Base-by-base conservation (phyloP, 1,140 invertebrate species). In the Ceratoteleas bidentatus region DNA sequence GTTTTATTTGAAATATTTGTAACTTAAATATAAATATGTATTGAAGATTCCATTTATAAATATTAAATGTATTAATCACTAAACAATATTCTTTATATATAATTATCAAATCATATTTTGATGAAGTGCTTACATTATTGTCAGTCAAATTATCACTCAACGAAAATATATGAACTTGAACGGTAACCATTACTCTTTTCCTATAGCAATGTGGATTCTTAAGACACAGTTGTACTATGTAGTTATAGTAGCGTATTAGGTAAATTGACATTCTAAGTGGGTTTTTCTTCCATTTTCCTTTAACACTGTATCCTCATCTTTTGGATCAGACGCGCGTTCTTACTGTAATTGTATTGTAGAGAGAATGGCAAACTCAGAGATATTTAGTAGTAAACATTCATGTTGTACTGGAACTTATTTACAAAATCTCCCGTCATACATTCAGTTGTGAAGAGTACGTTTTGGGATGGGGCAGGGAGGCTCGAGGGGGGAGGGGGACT, bases 131-230 rank as follows among this genome's bases (percentile, higher is more conserved):
- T 79, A 79, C 14, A 68, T 79, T 79, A 79, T 79, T 79, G 76
- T 79, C 76, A 79, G 66, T 79, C 76, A 79, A 79, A 79, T 79
- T 79, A 79, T 79, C 76, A 73, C 60, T 58, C 60, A 79, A 79
- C 50, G 10, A 79, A 79, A 68, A 64, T 61, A 79, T 56, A 68
- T 79, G 56, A 73, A 73, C 54, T 73, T 65, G 54, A 79, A 79
- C 47, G 66, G 54, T 66, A 72, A 66, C 61, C 47, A 60, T 72
- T 57, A 49, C n/a, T n/a, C 43, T 65, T 78, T 43, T 57, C 33
- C 24, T 70, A 77, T 66, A 60, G 15, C 53, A 65, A 3, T 76
- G 54, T 66, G 49, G 66, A 72, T 78, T 15, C 43, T 64, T 73
- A 72, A 79, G 76, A 79, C 66, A 72, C 68, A 66, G 49, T 79